Base-by-base conservation (phyloP, 2,797 vertebrate genomes). In the Sebastes kiyomatsui region DNA sequence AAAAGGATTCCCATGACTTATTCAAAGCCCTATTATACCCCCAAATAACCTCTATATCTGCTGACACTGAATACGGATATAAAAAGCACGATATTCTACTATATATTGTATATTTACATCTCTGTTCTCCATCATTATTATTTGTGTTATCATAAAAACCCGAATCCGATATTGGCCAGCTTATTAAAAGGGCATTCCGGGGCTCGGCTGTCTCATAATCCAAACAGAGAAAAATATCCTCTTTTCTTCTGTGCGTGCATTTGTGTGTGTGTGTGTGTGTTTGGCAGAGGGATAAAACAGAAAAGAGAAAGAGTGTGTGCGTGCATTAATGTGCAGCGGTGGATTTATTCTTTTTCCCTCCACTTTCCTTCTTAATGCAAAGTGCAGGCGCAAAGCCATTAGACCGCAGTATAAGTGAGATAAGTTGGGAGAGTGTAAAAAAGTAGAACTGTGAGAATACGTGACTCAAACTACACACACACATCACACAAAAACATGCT, bases 131-230 rank as follows among this genome's bases (percentile, higher is more conserved):
- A 83, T 75, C 72, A 74, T 73, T 64, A 79, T 84, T 78, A 84
- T 90, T 87, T 61, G 35, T 72, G 46, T 85, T 77, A 80, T 70
- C 49, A 75, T 85, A 77, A 90, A 90, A 90, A 67, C 12, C 49
- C 11, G 22, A 71, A 82, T 83, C 68, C 59, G 67, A 89, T 79
- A 71, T 58, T n/a, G 42, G 55, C 1, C 67, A 35, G 80, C 58
- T 78, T 90, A 84, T 84, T 82, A 86, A 82, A 83, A 80, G 77
- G 60, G 42, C 75, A 72, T 72, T 82, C 67, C 54, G 69, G 79
- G 25, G 60, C 68, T 54, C 0, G 2, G 49, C 62, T 35, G 70
- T 68, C 32, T 87, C 71, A 73, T 80, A 88, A 90, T 79, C 65
- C 83, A 64, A 28, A 81, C 20, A 25, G 46, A 56, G 73, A 74